Base-by-base conservation (phyloP, 2,113 vertebrate species). In the Laticauda laticaudata region DNA sequence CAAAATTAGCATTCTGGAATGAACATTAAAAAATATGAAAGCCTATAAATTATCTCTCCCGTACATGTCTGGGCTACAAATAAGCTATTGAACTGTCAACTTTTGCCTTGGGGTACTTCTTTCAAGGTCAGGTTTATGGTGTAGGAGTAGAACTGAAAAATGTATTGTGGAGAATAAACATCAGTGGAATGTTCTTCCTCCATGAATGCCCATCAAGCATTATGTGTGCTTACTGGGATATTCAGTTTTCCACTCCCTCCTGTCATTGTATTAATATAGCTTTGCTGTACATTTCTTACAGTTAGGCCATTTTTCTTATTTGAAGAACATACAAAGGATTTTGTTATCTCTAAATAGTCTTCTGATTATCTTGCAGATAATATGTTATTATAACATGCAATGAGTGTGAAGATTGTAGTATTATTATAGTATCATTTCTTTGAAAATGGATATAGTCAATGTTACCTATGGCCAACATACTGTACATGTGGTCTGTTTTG, bases 1-100 rank as follows among this genome's bases (percentile, higher is more conserved):
- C 96, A 97, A 96, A 96, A 96, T 96, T 96, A 95, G 95, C 93
- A 89, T 93, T 96, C 86, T 92, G 54, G 45, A 6, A 94, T 91
- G 21, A 95, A 88, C 93, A 96, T 56, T n/a, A 69, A 69, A 92
- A 96, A 95, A 96, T 93, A 95, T 95, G 95, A 96, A 97, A 96
- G 95, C 94, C 92, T 91, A 91, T 92, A 94, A 94, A 96, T 94
- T 93, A 94, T 81, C 89, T 94, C 87, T 69, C 94, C 90, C 93
- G 85, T 95, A 96, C 96, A 93, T 97, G 96, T 61, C 95, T 57
- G 91, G 95, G 94, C 96, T 91, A 93, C 48, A 86, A 95, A 94
- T 87, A 95, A 95, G n/a, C 26, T 93, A 95, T 93, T 96, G 90
- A 95, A 92, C 92, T 91, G 96, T 87, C 0, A 1, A 26, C 92